Conservation (phyloP, 2,888 invertebrate genomes). For the Tubulanus polymorphus region DNA sequence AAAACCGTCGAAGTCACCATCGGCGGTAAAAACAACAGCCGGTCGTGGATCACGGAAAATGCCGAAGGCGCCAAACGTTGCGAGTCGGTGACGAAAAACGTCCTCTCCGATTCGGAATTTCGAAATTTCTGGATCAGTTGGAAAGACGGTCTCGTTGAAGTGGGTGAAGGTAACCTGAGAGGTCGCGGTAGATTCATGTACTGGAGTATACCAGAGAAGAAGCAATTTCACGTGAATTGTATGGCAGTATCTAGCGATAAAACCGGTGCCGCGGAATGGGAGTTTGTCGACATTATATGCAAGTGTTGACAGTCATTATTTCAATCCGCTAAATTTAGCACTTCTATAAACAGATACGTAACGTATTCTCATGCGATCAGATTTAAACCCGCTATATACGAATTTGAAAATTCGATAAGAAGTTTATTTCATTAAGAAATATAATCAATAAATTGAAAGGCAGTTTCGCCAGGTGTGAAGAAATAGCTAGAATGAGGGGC, state of each 20-base stretch:
- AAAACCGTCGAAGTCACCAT: constrained; percentile 45
- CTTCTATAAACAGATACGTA: too few relatives aligned
- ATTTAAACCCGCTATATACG: too few relatives aligned
- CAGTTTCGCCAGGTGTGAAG: too few relatives aligned
- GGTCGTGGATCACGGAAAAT: constrained; percentile 39
- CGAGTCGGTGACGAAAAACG: constrained; percentile 31
- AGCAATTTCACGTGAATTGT: constrained; percentile 40
- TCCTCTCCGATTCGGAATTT: constrained; percentile 26
- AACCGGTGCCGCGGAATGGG: constrained; percentile 43
- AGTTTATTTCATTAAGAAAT: too few relatives aligned
- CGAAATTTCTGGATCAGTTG: constrained; percentile 48
- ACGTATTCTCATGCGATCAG: too few relatives aligned
- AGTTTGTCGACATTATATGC: constrained; percentile 47
- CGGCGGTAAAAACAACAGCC: constrained; percentile 39
- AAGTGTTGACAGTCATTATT: too few relatives aligned
- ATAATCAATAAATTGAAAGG: too few relatives aligned
- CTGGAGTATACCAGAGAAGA: constrained; percentile 35
- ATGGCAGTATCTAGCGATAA: constrained; percentile 45
- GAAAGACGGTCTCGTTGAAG: constrained; percentile 33
- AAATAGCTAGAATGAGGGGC: too few relatives aligned
- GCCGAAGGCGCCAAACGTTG: constrained; percentile 31
- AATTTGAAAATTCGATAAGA: too few relatives aligned
- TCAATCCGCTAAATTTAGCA: too few relatives aligned
- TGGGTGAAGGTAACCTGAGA: constrained; percentile 39
- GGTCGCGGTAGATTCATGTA: constrained; percentile 34